phyloP scores from a whole-genome alignment of 2,113 vertebrate genomes.

The Sitta europaea region DNA sequence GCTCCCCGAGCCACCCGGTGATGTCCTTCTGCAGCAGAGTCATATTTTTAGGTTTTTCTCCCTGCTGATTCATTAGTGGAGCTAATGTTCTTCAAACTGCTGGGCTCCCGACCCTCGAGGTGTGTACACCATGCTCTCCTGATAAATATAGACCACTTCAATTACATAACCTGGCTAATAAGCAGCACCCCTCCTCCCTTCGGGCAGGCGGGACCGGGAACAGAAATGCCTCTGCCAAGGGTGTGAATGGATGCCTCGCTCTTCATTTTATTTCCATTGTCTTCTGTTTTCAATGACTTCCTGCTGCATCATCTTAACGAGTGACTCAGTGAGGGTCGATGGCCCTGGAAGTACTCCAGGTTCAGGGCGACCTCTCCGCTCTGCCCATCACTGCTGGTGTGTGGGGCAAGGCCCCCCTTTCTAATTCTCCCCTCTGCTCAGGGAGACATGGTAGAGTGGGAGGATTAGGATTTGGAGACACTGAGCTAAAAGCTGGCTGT shows the following conservation, averaged over 20 bases:
- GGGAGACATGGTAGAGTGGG: fast-evolving
- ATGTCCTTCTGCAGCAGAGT: background rate
- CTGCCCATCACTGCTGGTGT: background rate
- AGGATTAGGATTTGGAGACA: background rate
- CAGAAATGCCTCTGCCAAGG: background rate
- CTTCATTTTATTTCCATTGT: background rate
- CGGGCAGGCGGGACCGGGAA: fast-evolving
- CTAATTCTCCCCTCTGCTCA: background rate
- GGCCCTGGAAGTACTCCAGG: constrained; percentile 38
- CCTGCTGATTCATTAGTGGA: constrained; percentile 34
- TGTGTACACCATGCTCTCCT: background rate
- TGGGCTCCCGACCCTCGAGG: constrained; percentile 21
- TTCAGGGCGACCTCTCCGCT: background rate
- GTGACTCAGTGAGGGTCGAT: background rate
- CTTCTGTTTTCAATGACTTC: background rate
- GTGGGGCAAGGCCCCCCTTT: background rate
- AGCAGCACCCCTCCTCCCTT: background rate
- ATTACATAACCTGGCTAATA: constrained; percentile 12
- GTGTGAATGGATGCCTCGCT: background rate
- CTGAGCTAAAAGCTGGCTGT: background rate
- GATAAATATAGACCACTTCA: constrained; percentile 55
- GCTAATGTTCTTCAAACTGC: constrained; percentile 6
- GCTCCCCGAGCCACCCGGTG: background rate
- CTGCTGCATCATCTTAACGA: background rate
- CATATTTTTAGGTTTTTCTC: constrained; percentile 19